phyloP scores from a whole-genome alignment of 2,797 vertebrate genomes.

The Tamandua tetradactyla region DNA sequence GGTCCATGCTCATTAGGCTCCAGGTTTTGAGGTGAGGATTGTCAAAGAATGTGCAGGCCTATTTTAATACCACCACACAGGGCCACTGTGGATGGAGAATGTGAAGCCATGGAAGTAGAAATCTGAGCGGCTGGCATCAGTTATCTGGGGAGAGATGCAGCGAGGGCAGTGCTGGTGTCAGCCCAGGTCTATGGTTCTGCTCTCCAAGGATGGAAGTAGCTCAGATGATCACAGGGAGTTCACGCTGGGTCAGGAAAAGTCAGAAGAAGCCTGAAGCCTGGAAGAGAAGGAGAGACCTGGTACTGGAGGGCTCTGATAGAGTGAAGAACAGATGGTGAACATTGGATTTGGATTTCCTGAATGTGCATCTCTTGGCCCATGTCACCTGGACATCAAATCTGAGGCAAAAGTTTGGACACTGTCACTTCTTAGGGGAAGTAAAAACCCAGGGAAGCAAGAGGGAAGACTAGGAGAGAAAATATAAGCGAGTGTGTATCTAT shows the following conservation, averaged over 20 bases:
- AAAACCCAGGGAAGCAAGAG: not conserved
- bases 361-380: not conserved
- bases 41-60: not conserved
- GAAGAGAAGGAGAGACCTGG: not conserved
- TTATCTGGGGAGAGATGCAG: not conserved
- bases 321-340: not conserved
- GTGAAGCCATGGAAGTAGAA: not conserved
- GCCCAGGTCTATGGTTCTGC: not conserved
- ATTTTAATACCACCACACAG: not conserved
- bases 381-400: not conserved
- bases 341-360: not conserved
- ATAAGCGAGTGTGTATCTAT: not conserved
- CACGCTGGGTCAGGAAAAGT: not conserved
- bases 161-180: not conserved
- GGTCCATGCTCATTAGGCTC: too few species aligned
- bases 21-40: not conserved
- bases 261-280: too few species aligned
- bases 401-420: not conserved
- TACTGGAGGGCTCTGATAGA: not conserved
- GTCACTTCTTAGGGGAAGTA: not conserved
- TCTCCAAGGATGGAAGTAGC: not conserved
- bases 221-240: not conserved
- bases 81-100: too few species aligned
- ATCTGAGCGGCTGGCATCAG: not conserved
- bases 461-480: not conserved